These are phyloP conservation scores for Protophormia terraenovae DNA, from an alignment of 2,888 invertebrate genomes.

Conservation along the genomic window DNA sequence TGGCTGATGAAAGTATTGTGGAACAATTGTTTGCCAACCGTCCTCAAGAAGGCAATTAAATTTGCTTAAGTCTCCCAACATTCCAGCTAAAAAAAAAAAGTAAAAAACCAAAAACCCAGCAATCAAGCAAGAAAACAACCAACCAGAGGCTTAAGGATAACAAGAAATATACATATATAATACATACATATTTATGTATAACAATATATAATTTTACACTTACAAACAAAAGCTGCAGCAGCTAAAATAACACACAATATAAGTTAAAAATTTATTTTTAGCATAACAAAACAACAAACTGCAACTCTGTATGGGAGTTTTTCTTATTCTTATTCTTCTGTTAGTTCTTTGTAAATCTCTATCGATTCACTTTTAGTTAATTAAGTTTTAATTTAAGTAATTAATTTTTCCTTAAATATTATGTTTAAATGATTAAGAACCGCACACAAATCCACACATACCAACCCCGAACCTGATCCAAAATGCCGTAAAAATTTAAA, in stretches of 20 bases:
- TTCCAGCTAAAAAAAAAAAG: no score
- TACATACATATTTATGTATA: not conserved
- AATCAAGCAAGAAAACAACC: slow-evolving; percentile 1
- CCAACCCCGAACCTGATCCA: not conserved
- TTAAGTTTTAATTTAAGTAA: slow-evolving; percentile 35
- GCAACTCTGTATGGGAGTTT: slow-evolving; percentile 1
- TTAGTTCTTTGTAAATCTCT: slow-evolving; percentile 23
- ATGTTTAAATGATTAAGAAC: not conserved
- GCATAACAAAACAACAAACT: not conserved
- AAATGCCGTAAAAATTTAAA: not conserved
- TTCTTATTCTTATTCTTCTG: not conserved
- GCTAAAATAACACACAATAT: slow-evolving; percentile 1
- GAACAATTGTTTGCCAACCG: slow-evolving; percentile 89
- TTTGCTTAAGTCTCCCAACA: slow-evolving; percentile 10
- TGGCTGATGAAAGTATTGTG: slow-evolving; percentile 95
- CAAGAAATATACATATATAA: no score
- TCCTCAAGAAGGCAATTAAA: slow-evolving; percentile 82
- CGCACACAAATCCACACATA: not conserved
- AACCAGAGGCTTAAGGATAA: slow-evolving; percentile 45
- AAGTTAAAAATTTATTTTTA: not conserved
- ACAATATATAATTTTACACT: not conserved
- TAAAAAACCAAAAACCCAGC: slow-evolving; percentile 24
- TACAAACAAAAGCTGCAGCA: not conserved
- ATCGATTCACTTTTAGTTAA: slow-evolving; percentile 8
- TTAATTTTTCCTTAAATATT: not conserved